These are phyloP conservation scores for Drosophila teissieri DNA, from an alignment of 1,140 invertebrate species.

Conservation along the genomic window DNA sequence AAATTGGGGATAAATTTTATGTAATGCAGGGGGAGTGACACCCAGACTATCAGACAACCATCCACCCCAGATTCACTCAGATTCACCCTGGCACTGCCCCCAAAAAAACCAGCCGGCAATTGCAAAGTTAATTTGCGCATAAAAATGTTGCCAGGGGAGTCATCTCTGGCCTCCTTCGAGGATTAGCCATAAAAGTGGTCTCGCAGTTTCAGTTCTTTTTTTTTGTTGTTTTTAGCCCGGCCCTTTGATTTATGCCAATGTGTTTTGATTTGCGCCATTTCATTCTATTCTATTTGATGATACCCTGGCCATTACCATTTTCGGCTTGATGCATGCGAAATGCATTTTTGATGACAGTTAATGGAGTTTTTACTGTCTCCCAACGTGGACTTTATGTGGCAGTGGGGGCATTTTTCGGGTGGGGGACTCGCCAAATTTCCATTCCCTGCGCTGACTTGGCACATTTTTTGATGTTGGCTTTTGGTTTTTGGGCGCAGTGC, in stretches of 20 bases:
- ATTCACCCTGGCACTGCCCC: not conserved
- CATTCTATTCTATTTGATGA: slow-evolving; percentile 79
- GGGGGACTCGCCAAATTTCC: slow-evolving; percentile 33
- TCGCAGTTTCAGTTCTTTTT: slow-evolving; percentile 13
- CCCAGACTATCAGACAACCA: slow-evolving; percentile 11
- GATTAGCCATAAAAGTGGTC: slow-evolving; percentile 75
- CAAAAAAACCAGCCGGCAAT: slow-evolving; percentile 29
- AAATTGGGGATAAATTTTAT: slow-evolving; percentile 83
- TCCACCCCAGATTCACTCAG: slow-evolving; percentile 7
- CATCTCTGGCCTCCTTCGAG: slow-evolving; percentile 48
- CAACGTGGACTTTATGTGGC: slow-evolving; percentile 48
- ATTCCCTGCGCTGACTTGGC: slow-evolving; percentile 57
- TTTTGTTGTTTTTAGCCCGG: not conserved
- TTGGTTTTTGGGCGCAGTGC: slow-evolving; percentile 44
- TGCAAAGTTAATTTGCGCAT: slow-evolving; percentile 79
- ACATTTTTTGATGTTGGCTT: slow-evolving; percentile 51
- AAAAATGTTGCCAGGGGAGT: slow-evolving; percentile 72
- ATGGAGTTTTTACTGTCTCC: slow-evolving; percentile 80
- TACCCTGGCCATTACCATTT: slow-evolving; percentile 4
- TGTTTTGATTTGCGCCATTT: slow-evolving; percentile 79
- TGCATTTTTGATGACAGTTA: slow-evolving; percentile 83
- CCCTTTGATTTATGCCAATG: slow-evolving; percentile 78
- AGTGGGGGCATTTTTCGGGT: slow-evolving; percentile 6
- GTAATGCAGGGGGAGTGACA: slow-evolving; percentile 67
- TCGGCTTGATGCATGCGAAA: slow-evolving; percentile 71